Percentiles rank a stretch among this genome's conserved stretches.
phyloP scores from a whole-genome alignment of 2,888 invertebrate species.

The Lasioglossum lativentre region DNA sequence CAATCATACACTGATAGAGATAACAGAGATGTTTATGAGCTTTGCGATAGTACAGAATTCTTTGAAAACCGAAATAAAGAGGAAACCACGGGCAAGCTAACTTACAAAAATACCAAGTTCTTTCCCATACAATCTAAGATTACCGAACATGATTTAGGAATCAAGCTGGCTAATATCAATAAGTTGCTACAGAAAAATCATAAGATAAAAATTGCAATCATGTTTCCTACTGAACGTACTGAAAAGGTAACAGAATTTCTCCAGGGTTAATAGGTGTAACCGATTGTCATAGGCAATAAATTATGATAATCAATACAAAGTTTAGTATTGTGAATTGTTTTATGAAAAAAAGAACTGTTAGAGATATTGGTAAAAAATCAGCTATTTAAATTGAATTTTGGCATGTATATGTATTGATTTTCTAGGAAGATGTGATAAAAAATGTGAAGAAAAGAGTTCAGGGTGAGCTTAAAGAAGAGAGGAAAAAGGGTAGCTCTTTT shows the following conservation, averaged over 20 bases:
- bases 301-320: not conserved
- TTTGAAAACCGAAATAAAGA: rapidly evolving
- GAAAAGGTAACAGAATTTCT: conserved; percentile 32
- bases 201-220: conserved; percentile 78
- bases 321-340: not conserved
- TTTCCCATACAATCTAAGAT: conserved; percentile 80
- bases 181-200: conserved; percentile 80
- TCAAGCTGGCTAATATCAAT: conserved; percentile 79
- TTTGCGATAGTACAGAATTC: conserved; percentile 74
- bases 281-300: not conserved
- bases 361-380: not conserved
- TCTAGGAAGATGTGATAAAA: not conserved
- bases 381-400: not conserved
- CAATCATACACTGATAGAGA: conserved; percentile 87
- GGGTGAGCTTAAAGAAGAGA: not conserved
- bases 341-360: not conserved
- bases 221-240: conserved; percentile 14
- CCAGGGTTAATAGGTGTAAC: not conserved
- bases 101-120: conserved; percentile 72
- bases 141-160: conserved; percentile 79
- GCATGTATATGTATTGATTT: not conserved
- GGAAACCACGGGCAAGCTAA: conserved; percentile 33
- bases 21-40: conserved; percentile 89
- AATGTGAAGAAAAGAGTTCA: not conserved
- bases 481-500: rapidly evolving